phyloP scores from a whole-genome alignment of 2,113 vertebrate genomes.

The Dipodomys stephensi region DNA sequence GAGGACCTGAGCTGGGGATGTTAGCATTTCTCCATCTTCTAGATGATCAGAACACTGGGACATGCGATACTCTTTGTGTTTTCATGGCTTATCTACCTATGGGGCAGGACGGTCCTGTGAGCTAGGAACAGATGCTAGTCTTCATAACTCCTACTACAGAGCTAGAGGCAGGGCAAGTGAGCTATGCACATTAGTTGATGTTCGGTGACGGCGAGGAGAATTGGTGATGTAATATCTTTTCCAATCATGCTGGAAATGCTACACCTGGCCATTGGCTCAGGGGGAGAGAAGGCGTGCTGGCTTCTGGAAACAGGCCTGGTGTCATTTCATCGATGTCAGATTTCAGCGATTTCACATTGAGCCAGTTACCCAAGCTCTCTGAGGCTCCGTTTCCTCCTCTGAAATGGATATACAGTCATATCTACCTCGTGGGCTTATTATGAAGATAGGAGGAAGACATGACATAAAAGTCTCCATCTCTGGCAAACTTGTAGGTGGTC shows the following conservation, averaged over 20 bases:
- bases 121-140: not conserved
- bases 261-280: not conserved
- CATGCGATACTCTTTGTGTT: not conserved
- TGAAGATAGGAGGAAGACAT: slow-evolving; percentile 4
- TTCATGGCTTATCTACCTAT: not conserved
- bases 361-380: not conserved
- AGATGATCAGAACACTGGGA: not conserved
- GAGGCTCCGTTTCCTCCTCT: not conserved
- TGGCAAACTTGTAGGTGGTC: not conserved
- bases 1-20: not conserved
- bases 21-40: not conserved
- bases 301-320: not conserved
- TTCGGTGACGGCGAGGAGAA: too few relatives aligned
- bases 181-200: not conserved
- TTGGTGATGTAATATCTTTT: not conserved
- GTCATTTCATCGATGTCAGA: not conserved
- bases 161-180: not conserved
- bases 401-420: not conserved
- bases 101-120: not conserved
- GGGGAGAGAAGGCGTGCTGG: too few relatives aligned
- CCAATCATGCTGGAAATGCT: not conserved
- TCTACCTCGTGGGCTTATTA: not conserved
- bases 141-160: not conserved
- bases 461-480: not conserved
- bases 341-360: not conserved